Evolutionary conservation across 2,797 vertebrate genomes (phyloP).

Genomic region (Xenentodon cancila): DNA sequence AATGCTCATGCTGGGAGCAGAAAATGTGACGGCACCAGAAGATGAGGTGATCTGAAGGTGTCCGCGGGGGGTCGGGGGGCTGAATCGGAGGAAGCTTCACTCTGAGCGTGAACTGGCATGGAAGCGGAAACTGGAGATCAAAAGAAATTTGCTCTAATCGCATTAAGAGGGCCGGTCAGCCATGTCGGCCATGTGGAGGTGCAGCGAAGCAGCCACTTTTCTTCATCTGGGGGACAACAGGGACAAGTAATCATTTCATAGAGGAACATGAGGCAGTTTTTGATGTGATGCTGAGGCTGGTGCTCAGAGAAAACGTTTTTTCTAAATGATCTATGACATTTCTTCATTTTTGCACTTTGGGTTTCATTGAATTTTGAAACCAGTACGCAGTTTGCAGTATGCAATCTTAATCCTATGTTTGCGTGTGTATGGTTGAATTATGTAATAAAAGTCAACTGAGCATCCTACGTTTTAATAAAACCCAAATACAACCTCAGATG

Average conservation of each 20-base stretch:
- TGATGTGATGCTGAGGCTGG: constrained; percentile 8
- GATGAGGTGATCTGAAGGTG: constrained; percentile 40
- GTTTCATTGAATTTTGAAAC: constrained; percentile 24
- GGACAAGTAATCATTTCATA: constrained; percentile 5
- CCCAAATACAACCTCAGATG: no score
- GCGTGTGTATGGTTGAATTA: no score
- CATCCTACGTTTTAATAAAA: no score
- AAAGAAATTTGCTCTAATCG: constrained; percentile 63
- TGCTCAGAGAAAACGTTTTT: constrained; percentile 1
- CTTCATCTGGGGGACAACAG: constrained; percentile 8
- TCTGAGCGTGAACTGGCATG: constrained; percentile 40
- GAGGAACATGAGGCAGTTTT: constrained; percentile 7
- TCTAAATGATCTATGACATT: constrained; percentile 27
- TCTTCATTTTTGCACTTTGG: constrained; percentile 10
- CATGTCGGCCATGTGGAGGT: constrained; percentile 54
- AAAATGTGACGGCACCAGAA: constrained; percentile 32
- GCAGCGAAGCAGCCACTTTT: constrained; percentile 33
- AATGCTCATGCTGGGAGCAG: neutral
- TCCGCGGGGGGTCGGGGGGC: constrained; percentile 34
- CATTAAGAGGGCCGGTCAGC: constrained; percentile 37
- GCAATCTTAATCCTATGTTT: no score
- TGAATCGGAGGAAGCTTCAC: constrained; percentile 33
- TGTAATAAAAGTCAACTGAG: no score
- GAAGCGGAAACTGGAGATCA: constrained; percentile 67
- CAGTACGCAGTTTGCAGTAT: neutral